Conservation (phyloP, 1,140 invertebrate species). For the Rhysida immarginata region DNA sequence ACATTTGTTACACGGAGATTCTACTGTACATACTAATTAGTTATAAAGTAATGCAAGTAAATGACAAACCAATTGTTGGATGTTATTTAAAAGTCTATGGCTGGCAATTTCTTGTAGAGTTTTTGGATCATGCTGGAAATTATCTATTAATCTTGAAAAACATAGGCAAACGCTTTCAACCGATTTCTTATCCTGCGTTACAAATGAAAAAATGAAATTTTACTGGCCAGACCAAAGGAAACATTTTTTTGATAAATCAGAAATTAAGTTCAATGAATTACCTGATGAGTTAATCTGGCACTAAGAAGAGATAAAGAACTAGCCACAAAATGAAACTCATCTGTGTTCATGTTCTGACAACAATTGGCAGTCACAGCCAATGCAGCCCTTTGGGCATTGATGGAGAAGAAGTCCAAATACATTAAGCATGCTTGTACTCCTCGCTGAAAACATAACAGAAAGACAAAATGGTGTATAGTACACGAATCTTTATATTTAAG, state of each 20-base stretch:
- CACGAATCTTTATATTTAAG: no score
- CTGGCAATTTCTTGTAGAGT: constrained; percentile 89
- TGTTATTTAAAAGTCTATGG: constrained; percentile 74
- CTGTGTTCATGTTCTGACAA: constrained; percentile 79
- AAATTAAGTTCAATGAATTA: constrained; percentile 16
- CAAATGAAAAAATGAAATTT: neutral
- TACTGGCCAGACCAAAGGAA: neutral
- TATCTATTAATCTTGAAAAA: constrained; percentile 83
- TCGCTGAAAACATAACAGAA: constrained; percentile 40
- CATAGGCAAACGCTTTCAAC: constrained; percentile 93
- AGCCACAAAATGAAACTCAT: constrained; percentile 83
- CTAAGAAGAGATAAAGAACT: constrained; percentile 77
- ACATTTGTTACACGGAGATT: no score
- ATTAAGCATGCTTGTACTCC: constrained; percentile 89
- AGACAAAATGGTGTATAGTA: neutral
- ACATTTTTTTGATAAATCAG: neutral
- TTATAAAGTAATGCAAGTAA: no score
- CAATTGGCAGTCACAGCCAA: constrained; percentile 91
- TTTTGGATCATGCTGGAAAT: constrained; percentile 80
- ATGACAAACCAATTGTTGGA: constrained; percentile 70
- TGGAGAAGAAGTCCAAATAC: constrained; percentile 95
- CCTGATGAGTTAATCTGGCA: constrained; percentile 69
- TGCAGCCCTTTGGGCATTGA: constrained; percentile 85
- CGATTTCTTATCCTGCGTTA: constrained; percentile 73
- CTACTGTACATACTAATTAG: no score